Percentiles rank a stretch among this genome's conserved stretches.
phyloP scores from a whole-genome alignment of 1,140 invertebrate species.

The Planococcus citri region DNA sequence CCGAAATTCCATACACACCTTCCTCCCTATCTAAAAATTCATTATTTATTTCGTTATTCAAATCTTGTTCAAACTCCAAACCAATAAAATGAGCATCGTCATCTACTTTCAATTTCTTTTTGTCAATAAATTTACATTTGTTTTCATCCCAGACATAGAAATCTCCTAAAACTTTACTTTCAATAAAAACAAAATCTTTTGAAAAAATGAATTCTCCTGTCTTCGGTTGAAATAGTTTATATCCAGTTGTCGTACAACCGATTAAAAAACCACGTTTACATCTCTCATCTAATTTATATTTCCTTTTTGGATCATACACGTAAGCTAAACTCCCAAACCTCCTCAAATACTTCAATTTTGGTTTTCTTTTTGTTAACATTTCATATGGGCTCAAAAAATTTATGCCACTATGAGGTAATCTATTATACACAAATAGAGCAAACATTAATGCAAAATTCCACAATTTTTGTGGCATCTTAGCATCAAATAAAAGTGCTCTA shows the following conservation, averaged over 20 bases:
- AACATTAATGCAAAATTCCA: not conserved
- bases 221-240: not conserved
- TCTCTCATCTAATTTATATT: not conserved
- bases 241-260: not conserved
- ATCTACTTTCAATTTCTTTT: not conserved
- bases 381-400: not conserved
- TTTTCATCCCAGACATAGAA: not conserved
- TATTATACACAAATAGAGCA: not conserved
- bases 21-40: too few relatives aligned
- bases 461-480: not conserved
- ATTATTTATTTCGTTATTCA: not conserved
- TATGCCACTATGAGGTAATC: not conserved
- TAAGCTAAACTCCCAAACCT: not conserved
- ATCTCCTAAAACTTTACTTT: conserved; percentile 11
- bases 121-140: not conserved
- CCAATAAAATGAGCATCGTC: not conserved
- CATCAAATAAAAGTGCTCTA: not conserved
- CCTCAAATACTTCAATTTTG: not conserved
- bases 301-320: not conserved
- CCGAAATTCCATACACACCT: too few relatives aligned
- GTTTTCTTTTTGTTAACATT: not conserved
- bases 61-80: not conserved
- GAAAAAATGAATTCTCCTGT: not conserved
- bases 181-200: not conserved
- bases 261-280: not conserved